Percentiles rank a stretch among this genome's conserved stretches.
Conservation (phyloP, 2,797 vertebrate species). For the Gymnothorax reevesii region DNA sequence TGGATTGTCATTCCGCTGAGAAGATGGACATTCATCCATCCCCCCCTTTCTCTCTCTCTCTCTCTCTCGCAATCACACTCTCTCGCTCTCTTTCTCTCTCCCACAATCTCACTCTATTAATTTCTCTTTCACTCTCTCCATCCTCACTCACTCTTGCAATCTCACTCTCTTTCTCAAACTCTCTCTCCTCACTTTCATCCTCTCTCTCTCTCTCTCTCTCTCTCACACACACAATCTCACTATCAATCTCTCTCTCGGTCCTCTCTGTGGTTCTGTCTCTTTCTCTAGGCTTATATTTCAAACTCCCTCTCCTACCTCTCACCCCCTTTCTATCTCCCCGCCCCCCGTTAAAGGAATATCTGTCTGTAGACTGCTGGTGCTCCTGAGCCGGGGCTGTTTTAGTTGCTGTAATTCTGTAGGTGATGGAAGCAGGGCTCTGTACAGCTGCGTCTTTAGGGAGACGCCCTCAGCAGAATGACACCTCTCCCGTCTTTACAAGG, state of each 20-base stretch:
- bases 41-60: constrained; percentile 50
- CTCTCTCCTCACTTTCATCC: constrained; percentile 39
- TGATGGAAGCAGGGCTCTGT: background rate
- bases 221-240: constrained; percentile 28
- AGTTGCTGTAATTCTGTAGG: constrained; percentile 7
- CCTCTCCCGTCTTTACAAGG: background rate
- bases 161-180: too few relatives aligned
- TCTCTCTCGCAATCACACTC: constrained; percentile 13
- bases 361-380: constrained; percentile 34
- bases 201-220: constrained; percentile 42
- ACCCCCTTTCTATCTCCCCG: constrained; percentile 29
- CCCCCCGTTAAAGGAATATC: constrained; percentile 21
- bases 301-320: too few relatives aligned
- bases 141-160: too few relatives aligned
- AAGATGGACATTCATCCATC: constrained; percentile 52
- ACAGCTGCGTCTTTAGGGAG: background rate
- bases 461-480: constrained; percentile 1
- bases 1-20: constrained; percentile 62
- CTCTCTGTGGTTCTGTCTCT: constrained; percentile 38
- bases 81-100: background rate
- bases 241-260: constrained; percentile 33
- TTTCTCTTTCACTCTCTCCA: background rate
- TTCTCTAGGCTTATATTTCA: background rate
- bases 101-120: too few relatives aligned
- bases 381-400: constrained; percentile 29